Base-by-base conservation (phyloP, 2,888 invertebrate species). In the Herminia tarsipennalis region DNA sequence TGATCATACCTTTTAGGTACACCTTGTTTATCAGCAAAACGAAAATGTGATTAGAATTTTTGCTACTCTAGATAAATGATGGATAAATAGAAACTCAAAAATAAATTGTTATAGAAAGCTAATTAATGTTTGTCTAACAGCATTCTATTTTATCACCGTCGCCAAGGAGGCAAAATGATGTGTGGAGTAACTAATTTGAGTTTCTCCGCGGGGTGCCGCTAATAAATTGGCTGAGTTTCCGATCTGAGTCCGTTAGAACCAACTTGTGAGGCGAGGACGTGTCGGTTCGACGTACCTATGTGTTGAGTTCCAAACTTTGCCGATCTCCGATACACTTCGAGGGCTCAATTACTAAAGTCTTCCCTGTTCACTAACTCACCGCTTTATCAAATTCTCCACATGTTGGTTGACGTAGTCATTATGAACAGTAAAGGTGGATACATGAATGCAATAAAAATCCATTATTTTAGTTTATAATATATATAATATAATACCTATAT, bases 171-270 rank as follows among this genome's bases (percentile, higher is more conserved):
- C 65, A 39, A 61, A 67, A 58, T 69, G 53, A 70, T 50, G 49
- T 65, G 40, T 59, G 27, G 61, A 51, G 53, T 57, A 77, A 73
- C 67, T 73, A 73, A 74, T 73, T 64, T 61, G 58, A 68, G 63
- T 73, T 74, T 64, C 59, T 60, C 44, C 13, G 39, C 44, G 55
- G 59, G 54, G 40, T 49, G 57, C 51, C 53, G 53, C 65, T 78
- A 77, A 80, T 80, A 81, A 81, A 82, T 84, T 79, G 78, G 68
- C 68, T 40, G 70, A 73, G 77, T 76, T 81, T 70, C 71, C 70
- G 70, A 79, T 76, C 66, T 39, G 51, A 68, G 66, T 73, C 64
- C 59, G 61, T 70, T 64, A 56, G 38, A 47, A 52, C 54, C 47
- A 69, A 79, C 67, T 76, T 77, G 41, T 43, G 57, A 52, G 50